Evolutionary conservation across 2,888 invertebrate species (phyloP).

Genomic region (Drosophila lacicola): DNA sequence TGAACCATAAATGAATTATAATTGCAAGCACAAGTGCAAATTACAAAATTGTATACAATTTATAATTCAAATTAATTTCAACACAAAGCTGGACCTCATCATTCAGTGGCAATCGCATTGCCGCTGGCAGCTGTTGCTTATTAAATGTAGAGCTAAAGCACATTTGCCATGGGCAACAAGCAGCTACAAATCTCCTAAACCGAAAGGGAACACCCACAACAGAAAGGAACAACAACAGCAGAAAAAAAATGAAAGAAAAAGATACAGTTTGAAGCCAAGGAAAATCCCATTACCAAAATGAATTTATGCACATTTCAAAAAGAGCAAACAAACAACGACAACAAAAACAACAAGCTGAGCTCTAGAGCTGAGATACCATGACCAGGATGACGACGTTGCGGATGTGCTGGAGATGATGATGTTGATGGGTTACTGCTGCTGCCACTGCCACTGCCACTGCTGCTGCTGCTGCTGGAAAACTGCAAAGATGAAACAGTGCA

Average conservation of each 20-base stretch:
- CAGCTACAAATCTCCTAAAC: slow-evolving; percentile 69
- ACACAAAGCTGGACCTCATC: slow-evolving; percentile 32
- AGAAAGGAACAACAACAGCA: background rate
- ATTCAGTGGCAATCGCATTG: slow-evolving; percentile 30
- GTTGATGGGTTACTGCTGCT: slow-evolving; percentile 40
- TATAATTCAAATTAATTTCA: slow-evolving; percentile 64
- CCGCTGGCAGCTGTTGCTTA: slow-evolving; percentile 55
- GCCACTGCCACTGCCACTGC: background rate
- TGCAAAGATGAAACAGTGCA: slow-evolving; percentile 55
- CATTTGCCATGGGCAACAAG: slow-evolving; percentile 61
- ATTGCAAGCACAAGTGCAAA: slow-evolving; percentile 13
- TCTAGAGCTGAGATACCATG: slow-evolving; percentile 18
- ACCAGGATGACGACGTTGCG: slow-evolving; percentile 48
- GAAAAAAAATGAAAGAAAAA: slow-evolving; percentile 7
- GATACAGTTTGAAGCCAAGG: slow-evolving; percentile 40
- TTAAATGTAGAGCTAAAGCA: slow-evolving; percentile 46
- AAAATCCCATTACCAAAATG: slow-evolving; percentile 77
- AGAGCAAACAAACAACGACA: slow-evolving; percentile 57
- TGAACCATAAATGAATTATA: slow-evolving; percentile 29
- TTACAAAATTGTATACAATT: slow-evolving; percentile 49
- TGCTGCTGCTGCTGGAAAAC: slow-evolving; percentile 22
- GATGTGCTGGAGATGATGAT: slow-evolving; percentile 55
- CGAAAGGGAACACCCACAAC: slow-evolving; percentile 50
- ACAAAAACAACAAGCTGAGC: slow-evolving; percentile 14
- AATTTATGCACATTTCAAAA: slow-evolving; percentile 78